A percentile compares a stretch with the other conserved stretches of the same genome.
phyloP scores from a whole-genome alignment of 2,113 vertebrate genomes.

The Cyanistes caeruleus region DNA sequence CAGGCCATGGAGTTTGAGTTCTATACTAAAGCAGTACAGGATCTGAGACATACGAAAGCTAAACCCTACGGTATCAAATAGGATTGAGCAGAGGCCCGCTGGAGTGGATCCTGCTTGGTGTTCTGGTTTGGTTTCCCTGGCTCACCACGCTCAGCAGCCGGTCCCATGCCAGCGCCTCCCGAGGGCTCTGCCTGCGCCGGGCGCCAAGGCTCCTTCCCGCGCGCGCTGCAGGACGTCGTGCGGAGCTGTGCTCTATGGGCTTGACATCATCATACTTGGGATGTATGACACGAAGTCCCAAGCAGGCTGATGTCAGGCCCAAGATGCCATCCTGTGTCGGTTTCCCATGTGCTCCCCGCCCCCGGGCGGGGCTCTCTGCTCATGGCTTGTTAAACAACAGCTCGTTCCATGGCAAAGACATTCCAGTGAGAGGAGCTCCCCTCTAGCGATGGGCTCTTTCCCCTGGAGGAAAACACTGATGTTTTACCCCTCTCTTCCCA shows the following conservation, averaged over 20 bases:
- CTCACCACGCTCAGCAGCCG: neutral
- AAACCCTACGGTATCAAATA: neutral
- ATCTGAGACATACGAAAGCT: neutral
- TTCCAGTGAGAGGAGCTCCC: neutral
- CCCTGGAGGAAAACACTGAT: neutral
- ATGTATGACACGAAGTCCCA: slow-evolving; percentile 76
- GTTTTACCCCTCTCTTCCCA: neutral
- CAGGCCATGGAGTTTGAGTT: neutral
- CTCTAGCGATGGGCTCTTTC: neutral
- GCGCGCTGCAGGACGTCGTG: slow-evolving; percentile 53
- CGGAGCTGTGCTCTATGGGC: slow-evolving; percentile 75
- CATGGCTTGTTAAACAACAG: slow-evolving; percentile 6
- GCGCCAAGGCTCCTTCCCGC: slow-evolving; percentile 16
- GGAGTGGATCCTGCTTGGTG: neutral
- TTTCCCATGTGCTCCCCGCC: slow-evolving; percentile 32
- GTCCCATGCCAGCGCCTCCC: neutral
- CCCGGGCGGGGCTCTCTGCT: slow-evolving; percentile 10
- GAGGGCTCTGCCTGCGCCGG: neutral
- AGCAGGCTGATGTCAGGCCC: slow-evolving; percentile 77
- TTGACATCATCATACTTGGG: slow-evolving; percentile 81
- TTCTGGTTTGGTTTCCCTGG: neutral
- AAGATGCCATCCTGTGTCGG: slow-evolving; percentile 73
- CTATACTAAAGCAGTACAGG: neutral
- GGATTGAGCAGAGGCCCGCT: neutral
- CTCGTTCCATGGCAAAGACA: neutral